These are phyloP conservation scores for Leptobrachium ailaonicum DNA, from an alignment of 2,113 vertebrate genomes.

Conservation along the genomic window DNA sequence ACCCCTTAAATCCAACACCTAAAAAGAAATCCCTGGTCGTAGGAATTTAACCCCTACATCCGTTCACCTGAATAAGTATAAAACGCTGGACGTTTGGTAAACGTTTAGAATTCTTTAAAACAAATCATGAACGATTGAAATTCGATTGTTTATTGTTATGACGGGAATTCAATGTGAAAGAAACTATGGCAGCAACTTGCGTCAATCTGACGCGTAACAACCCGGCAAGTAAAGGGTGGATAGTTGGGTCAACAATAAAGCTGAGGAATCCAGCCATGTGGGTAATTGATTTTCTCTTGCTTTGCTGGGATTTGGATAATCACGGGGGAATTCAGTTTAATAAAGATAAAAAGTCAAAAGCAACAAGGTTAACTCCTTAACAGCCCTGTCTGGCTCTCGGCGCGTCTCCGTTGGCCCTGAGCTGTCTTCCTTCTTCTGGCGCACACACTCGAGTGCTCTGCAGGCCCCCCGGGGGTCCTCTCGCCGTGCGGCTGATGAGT, in stretches of 20 bases:
- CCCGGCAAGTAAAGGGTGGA: background rate
- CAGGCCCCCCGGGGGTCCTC: slow-evolving; percentile 26
- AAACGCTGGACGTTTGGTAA: too few relatives aligned
- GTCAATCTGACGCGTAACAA: too few relatives aligned
- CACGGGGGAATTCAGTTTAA: background rate
- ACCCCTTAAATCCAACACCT: too few relatives aligned
- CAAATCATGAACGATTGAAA: too few relatives aligned
- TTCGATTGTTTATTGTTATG: too few relatives aligned
- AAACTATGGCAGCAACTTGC: too few relatives aligned
- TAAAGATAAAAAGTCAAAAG: background rate
- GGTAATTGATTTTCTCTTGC: background rate
- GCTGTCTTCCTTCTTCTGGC: background rate
- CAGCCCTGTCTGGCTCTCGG: background rate
- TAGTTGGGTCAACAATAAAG: background rate
- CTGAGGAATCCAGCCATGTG: background rate
- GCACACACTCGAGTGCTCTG: slow-evolving; percentile 6
- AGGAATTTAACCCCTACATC: too few relatives aligned
- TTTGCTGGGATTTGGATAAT: background rate
- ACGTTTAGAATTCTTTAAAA: too few relatives aligned
- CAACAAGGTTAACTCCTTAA: background rate
- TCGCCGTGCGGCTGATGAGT: slow-evolving; percentile 22
- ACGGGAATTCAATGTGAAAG: too few relatives aligned
- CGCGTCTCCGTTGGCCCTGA: background rate
- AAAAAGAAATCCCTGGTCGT: too few relatives aligned
- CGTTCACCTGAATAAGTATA: too few relatives aligned